Evolutionary conservation across 2,113 vertebrate genomes (phyloP), one percentile per base, ranked within the genome.

Genomic region (Ibidorhyncha struthersii): DNA sequence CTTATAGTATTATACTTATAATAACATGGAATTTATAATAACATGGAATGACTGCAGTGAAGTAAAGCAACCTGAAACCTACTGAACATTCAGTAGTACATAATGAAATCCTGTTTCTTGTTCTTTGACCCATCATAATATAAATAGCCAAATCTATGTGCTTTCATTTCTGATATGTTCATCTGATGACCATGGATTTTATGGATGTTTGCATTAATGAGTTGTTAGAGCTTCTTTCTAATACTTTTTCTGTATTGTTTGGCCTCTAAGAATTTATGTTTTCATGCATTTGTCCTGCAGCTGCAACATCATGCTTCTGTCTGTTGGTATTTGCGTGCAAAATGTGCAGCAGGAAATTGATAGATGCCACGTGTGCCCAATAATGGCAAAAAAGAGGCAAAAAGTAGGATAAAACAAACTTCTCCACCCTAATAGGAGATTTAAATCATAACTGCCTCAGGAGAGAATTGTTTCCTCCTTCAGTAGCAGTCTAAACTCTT

Each of bases 401-500:
- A 92, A 92, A 41, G 56, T 22, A 89, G 40, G 45, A 89, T 90
- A 91, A 95, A 96, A 71, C 70, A 92, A 97, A 95, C 76, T 97
- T 93, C 83, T 97, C 81, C 81, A 80, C 73, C 70, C 73, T 88
- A 72, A 77, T 56, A 91, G 88, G 71, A 96, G 86, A 78, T 91
- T 89, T 87, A 95, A 97, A 96, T 95, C 85, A 67, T 71, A 92
- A 90, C 86, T 96, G 94, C 86, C 93, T 90, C 91, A 91, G 93
- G 93, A 97, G 88, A 96, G 94, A 86, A 93, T 32, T 90, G 83
- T 88, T 94, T 91, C 87, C 84, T 94, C 81, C 81, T 96, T 86
- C 95, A 95, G 95, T 97, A 97, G 96, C 96, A 93, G 88, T 61
- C 81, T 96, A 95, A 96, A 93, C 72, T 95, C 95, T 84, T 82